Evolutionary conservation across 2,888 invertebrate species (phyloP), one percentile per base, ranked within the genome.

Genomic region (Netelia virgata): DNA sequence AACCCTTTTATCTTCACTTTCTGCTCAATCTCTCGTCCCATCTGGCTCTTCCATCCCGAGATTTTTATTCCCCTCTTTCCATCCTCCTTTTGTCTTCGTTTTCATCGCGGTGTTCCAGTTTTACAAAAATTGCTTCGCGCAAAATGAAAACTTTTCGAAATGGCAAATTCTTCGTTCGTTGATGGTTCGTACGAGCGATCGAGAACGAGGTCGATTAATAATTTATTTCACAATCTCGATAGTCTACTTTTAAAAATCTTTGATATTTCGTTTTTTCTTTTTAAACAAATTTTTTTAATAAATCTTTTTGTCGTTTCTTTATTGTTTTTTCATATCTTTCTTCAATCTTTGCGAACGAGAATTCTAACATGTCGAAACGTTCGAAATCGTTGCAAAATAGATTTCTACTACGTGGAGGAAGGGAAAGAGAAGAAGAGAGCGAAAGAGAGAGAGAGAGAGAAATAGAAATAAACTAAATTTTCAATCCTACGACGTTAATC

Each of bases 11-110:
- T 78, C 78, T 69, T 6, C n/a, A 57, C 61, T 41, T 28, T 50
- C 53, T 16, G 61, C 63, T 61, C 61, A 36, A 69, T 78, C 63
- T 69, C 70, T 41, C 70, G 36, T 69, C 50, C 69, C 78, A 70
- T 69, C 50, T 61, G 78, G 36, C 78, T 63, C 63, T 14, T 61
- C 41, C 20, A 70, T 47, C 41, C 76, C 43, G 36, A 57, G 16
- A 70, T 70, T 78, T 78, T 78, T 53, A 61, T 36, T 50, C 69
- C 53, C 50, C 53, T 63, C 47, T 53, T 57, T 64, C 9, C 9
- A 18, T 18, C 18, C 14, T 43, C 47, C 43, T 18, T 47, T 20
- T 36, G 36, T 68, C 59, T 47, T 20, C 36, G 28, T 68, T 69
- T 50, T 28, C 63, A 50, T 69, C 47, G n/a, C 61, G 66, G 16